Evolutionary conservation across 2,113 vertebrate genomes (phyloP), one percentile per base, ranked within the genome.

Genomic region (Lichenostomus cassidix): DNA sequence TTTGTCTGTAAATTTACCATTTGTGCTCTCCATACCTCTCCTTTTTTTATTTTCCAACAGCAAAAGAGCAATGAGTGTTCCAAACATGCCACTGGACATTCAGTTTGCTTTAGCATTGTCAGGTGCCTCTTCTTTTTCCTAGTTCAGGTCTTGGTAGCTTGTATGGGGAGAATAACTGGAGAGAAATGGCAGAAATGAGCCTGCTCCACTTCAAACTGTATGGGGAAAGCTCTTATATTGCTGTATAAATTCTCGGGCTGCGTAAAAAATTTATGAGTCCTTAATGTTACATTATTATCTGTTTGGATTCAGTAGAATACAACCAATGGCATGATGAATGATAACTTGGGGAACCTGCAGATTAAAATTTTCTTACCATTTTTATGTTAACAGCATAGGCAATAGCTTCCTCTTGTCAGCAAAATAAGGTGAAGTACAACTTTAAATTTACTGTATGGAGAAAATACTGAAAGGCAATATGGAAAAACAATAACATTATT

Each of bases 211-310:
- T 92, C 27, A 18, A 42, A 29, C 5, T 8, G 0, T 13, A 7
- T 2, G 9, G 39, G 29, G 23, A 68, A 46, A 35, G 23, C 23
- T 63, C 60, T 67, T 49, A 9, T 0, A 22, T 49, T 73, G 55
- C 37, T 70, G 6, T 44, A 1, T 17, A 19, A 67, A 15, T 68
- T 19, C 42, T 67, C 0, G 0, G 22, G 17, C 58, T 62, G 1
- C n/a, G 13, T 69, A 53, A 84, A 52, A 73, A 62, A 31, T 11
- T 11, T 12, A 20, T 24, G 17, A 59, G 16, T 70, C 39, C 60
- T 82, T 58, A 62, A 74, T 70, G 19, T 58, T 62, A 28, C 22
- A 3, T 90, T 49, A 31, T 53, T 58, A n/a, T 15, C 10, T 74
- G 17, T 62, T 68, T 91, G 63, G 19, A n/a, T 83, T 88, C 37